A percentile compares a stretch with the other conserved stretches of the same genome.
phyloP scores from a whole-genome alignment of 2,888 invertebrate species.

The Ctenicera cuprea region DNA sequence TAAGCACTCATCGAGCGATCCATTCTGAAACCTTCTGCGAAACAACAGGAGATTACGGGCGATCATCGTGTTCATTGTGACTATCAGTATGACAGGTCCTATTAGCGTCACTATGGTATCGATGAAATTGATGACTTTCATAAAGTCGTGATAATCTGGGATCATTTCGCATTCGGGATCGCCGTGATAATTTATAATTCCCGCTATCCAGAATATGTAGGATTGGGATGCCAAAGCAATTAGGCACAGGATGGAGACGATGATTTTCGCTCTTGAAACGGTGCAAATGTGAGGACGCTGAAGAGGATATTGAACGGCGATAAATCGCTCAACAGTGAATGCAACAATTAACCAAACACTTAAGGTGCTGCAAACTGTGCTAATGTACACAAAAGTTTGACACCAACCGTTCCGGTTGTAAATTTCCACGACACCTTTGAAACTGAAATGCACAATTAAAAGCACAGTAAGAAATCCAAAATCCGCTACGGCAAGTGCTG shows the following conservation, averaged over 20 bases:
- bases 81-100: slow-evolving; percentile 77
- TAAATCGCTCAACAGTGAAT: slow-evolving; percentile 82
- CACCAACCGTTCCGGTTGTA: slow-evolving; percentile 77
- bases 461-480: slow-evolving; percentile 76
- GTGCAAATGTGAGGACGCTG: slow-evolving; percentile 78
- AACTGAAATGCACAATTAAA: slow-evolving; percentile 75
- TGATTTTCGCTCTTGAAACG: slow-evolving; percentile 76
- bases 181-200: slow-evolving; percentile 57
- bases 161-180: slow-evolving; percentile 73
- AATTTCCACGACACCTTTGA: slow-evolving; percentile 72
- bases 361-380: slow-evolving; percentile 75
- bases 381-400: slow-evolving; percentile 67
- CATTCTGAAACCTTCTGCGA: slow-evolving; percentile 70
- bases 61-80: slow-evolving; percentile 80
- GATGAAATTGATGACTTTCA: slow-evolving; percentile 76
- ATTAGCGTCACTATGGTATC: slow-evolving; percentile 80
- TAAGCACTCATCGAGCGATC: slow-evolving; percentile 64
- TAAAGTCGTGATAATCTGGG: slow-evolving; percentile 73
- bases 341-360: slow-evolving; percentile 83
- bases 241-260: slow-evolving; percentile 72
- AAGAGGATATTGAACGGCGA: slow-evolving; percentile 79
- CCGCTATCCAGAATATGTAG: slow-evolving; percentile 69
- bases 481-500: slow-evolving; percentile 78
- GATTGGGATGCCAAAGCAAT: slow-evolving; percentile 70
- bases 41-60: slow-evolving; percentile 74